A percentile compares a stretch with the other conserved stretches of the same genome.
phyloP scores from a whole-genome alignment of 2,888 invertebrate genomes.

The Hybos culiciformis region DNA sequence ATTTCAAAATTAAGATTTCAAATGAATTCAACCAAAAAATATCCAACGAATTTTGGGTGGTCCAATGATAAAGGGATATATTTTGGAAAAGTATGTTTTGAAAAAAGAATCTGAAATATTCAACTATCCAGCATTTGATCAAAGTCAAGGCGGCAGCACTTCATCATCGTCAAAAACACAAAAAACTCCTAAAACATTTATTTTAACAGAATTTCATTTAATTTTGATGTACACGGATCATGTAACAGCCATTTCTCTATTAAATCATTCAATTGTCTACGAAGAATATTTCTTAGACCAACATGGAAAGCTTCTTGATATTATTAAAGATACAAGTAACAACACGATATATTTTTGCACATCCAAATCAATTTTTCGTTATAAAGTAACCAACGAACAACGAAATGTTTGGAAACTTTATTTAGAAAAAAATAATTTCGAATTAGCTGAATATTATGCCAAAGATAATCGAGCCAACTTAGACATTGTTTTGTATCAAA shows the following conservation, averaged over 20 bases:
- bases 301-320: constrained; percentile 63
- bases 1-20: constrained; percentile 71
- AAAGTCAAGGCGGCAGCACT: too few relatives aligned
- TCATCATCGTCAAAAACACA: constrained; percentile 11
- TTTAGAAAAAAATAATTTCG: constrained; percentile 71
- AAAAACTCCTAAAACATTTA: constrained; percentile 52
- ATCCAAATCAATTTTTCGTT: constrained; percentile 70
- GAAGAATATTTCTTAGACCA: constrained; percentile 72
- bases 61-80: constrained; percentile 71
- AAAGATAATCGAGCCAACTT: constrained; percentile 65
- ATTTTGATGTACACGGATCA: constrained; percentile 70
- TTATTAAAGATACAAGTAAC: constrained; percentile 65
- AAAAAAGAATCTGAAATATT: too few relatives aligned
- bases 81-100: constrained; percentile 64
- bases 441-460: constrained; percentile 73
- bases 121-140: too few relatives aligned
- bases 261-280: constrained; percentile 75
- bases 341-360: constrained; percentile 78
- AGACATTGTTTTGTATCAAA: constrained; percentile 72
- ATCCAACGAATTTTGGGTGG: constrained; percentile 77
- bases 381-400: constrained; percentile 72
- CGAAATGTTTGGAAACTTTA: constrained; percentile 82
- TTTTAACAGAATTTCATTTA: constrained; percentile 82
- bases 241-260: constrained; percentile 68
- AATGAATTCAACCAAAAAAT: constrained; percentile 48